A percentile compares a stretch with the other conserved stretches of the same genome.
phyloP scores from a whole-genome alignment of 2,888 invertebrate genomes.

The Drosophila gaucha region DNA sequence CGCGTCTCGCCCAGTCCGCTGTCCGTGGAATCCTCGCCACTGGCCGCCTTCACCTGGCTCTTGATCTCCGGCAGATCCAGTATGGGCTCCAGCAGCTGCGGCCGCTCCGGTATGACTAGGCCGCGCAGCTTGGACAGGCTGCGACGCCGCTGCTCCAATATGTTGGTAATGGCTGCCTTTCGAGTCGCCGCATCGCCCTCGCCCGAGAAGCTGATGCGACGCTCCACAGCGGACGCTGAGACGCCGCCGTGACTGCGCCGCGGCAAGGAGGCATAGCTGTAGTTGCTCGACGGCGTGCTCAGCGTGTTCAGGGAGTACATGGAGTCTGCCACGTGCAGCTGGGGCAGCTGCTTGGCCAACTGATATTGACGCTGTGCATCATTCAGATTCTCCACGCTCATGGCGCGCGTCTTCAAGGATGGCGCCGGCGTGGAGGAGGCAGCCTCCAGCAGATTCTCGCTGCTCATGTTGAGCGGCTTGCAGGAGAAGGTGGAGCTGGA shows the following conservation, averaged over 20 bases:
- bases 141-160: slow-evolving; percentile 92
- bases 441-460: slow-evolving; percentile 83
- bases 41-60: slow-evolving; percentile 86
- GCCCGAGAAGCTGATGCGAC: slow-evolving; percentile 83
- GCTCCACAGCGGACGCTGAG: slow-evolving; percentile 80
- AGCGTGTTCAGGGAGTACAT: slow-evolving; percentile 83
- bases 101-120: slow-evolving; percentile 93
- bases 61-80: slow-evolving; percentile 93
- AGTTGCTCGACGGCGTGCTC: slow-evolving; percentile 61
- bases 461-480: slow-evolving; percentile 83
- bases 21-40: slow-evolving; percentile 81
- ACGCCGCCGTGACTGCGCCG: slow-evolving; percentile 56
- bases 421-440: slow-evolving; percentile 43
- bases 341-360: slow-evolving; percentile 78
- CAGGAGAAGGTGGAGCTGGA: slow-evolving; percentile 40
- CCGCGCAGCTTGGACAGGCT: slow-evolving; percentile 94
- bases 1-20: slow-evolving; percentile 75
- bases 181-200: slow-evolving; percentile 85
- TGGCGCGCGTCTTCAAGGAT: slow-evolving; percentile 85
- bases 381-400: slow-evolving; percentile 86
- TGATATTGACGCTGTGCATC: slow-evolving; percentile 82
- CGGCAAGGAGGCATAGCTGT: slow-evolving; percentile 56
- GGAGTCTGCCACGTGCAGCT: slow-evolving; percentile 82
- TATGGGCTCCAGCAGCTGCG: slow-evolving; percentile 86
- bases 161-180: slow-evolving; percentile 89